phyloP scores from a whole-genome alignment of 2,113 vertebrate genomes.

The Monarcha castaneiventris region DNA sequence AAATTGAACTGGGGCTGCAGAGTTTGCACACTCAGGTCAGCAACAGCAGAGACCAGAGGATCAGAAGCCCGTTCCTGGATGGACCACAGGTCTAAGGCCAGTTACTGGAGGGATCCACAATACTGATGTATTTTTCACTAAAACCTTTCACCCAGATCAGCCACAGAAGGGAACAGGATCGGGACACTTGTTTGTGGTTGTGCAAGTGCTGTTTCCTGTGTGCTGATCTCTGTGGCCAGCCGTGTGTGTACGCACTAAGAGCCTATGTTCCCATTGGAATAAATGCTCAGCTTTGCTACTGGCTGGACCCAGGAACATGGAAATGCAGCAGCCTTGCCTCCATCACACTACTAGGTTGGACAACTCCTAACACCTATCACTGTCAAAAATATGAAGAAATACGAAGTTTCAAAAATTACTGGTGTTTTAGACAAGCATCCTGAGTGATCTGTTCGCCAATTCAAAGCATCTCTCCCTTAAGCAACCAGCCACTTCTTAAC shows the following conservation, averaged over 20 bases:
- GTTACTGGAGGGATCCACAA: neutral
- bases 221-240: neutral
- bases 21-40: neutral
- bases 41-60: neutral
- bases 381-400: neutral
- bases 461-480: neutral
- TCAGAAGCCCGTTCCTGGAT: neutral
- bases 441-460: neutral
- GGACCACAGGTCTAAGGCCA: neutral
- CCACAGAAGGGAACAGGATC: neutral
- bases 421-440: neutral
- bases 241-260: accelerated
- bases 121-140: neutral
- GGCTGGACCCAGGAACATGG: neutral
- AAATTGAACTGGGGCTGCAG: neutral
- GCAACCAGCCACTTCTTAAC: neutral
- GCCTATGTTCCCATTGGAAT: accelerated
- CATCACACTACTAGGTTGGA: neutral
- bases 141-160: neutral
- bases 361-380: neutral
- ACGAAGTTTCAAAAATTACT: neutral
- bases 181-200: neutral
- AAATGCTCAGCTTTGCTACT: neutral
- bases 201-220: neutral
- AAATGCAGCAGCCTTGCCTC: neutral